phyloP scores from a whole-genome alignment of 92 coral and sea anemone genomes.

The Micromussa lordhowensis region DNA sequence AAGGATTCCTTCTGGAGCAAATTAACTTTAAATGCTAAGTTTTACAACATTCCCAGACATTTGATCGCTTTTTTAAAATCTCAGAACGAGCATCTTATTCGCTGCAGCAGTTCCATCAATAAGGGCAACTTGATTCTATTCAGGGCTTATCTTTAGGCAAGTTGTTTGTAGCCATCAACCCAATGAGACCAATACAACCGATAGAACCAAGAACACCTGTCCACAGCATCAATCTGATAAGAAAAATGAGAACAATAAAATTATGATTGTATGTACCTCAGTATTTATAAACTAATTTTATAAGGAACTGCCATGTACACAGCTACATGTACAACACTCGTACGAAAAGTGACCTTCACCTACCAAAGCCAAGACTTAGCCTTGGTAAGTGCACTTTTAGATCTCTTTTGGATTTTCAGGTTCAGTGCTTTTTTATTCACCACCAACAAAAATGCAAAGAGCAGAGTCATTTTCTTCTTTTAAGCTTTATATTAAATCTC shows the following conservation, averaged over 20 bases:
- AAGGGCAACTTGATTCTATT: neutral
- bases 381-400: no score
- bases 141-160: slow-evolving; percentile 25
- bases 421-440: no score
- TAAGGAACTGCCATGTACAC: no score
- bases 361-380: no score
- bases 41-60: slow-evolving; percentile 2
- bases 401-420: no score
- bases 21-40: neutral
- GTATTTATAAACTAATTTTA: no score
- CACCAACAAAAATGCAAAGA: no score
- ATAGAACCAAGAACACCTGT: slow-evolving; percentile 2
- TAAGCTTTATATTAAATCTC: no score
- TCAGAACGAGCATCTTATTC: neutral
- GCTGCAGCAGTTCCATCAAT: neutral
- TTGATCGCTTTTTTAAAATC: neutral
- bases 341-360: no score
- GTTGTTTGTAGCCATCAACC: slow-evolving; percentile 41
- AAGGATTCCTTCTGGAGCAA: neutral
- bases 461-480: no score
- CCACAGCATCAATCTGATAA: slow-evolving; percentile 32
- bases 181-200: neutral
- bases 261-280: neutral
- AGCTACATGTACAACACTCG: no score
- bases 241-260: neutral